Percentiles rank a stretch among this genome's conserved stretches.
Conservation (phyloP, 2,888 invertebrate genomes). For the Tenthredo mesomela region DNA sequence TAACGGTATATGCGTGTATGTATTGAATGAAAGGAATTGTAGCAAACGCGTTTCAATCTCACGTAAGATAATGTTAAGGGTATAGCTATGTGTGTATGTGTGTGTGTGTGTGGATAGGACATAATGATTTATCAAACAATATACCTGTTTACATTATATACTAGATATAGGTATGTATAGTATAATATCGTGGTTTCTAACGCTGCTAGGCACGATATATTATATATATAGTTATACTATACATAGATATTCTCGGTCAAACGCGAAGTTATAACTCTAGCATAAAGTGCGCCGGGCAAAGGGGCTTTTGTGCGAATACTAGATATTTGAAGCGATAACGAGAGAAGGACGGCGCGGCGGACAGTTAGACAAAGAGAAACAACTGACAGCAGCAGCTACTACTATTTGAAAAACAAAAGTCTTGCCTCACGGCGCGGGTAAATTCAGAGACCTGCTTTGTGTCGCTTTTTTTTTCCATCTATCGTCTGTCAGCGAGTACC, state of each 20-base stretch:
- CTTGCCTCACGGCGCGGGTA: constrained; percentile 10
- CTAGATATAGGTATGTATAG: neutral
- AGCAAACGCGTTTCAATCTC: neutral
- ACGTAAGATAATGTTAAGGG: neutral
- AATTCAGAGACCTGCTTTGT: constrained; percentile 3
- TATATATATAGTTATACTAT: neutral
- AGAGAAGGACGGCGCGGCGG: constrained; percentile 26
- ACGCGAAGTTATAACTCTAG: constrained; percentile 36
- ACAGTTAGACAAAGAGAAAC: constrained; percentile 50
- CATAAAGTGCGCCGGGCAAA: constrained; percentile 19
- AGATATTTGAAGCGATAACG: constrained; percentile 47
- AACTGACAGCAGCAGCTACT: constrained; percentile 35
- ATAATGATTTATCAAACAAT: constrained; percentile 8
- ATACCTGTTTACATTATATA: neutral
- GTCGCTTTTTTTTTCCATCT: constrained; percentile 6
- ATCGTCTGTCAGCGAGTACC: neutral
- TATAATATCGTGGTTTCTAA: constrained; percentile 1
- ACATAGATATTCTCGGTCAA: constrained; percentile 13
- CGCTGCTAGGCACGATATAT: neutral
- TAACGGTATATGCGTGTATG: neutral
- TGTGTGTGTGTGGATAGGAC: neutral
- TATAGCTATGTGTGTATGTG: neutral
- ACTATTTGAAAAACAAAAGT: neutral
- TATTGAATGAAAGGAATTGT: neutral
- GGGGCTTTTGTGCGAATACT: constrained; percentile 25